phyloP scores from a whole-genome alignment of 1,140 invertebrate species.

The Trachymyrmex cornetzi region DNA sequence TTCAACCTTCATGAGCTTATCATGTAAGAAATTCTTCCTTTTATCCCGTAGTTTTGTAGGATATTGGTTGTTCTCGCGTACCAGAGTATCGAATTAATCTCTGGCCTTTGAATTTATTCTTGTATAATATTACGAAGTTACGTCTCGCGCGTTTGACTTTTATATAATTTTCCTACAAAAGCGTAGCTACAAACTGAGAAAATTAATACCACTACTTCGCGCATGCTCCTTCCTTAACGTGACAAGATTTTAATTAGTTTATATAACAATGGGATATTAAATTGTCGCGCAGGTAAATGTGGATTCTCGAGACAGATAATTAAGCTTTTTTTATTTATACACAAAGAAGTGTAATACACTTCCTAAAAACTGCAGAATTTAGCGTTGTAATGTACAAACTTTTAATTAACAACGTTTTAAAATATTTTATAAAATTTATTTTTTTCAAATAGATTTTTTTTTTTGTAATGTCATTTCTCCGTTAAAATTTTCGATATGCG shows the following conservation, averaged over 20 bases:
- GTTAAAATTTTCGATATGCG: neutral
- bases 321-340: slow-evolving; percentile 43
- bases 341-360: slow-evolving; percentile 12
- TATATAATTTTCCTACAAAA: slow-evolving; percentile 59
- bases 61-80: slow-evolving; percentile 26
- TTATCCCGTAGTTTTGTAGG: neutral
- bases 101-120: slow-evolving; percentile 51
- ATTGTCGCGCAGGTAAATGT: slow-evolving; percentile 49
- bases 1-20: slow-evolving; percentile 31
- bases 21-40: slow-evolving; percentile 25
- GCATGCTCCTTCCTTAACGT: slow-evolving; percentile 58
- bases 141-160: slow-evolving; percentile 58
- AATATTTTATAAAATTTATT: slow-evolving; percentile 22
- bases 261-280: slow-evolving; percentile 62
- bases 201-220: slow-evolving; percentile 54
- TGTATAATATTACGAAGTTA: slow-evolving; percentile 56
- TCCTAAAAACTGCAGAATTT: neutral
- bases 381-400: slow-evolving; percentile 19
- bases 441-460: slow-evolving; percentile 1
- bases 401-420: slow-evolving; percentile 33
- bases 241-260: slow-evolving; percentile 64
- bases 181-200: slow-evolving; percentile 43
- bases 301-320: slow-evolving; percentile 54
- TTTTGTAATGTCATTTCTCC: neutral
- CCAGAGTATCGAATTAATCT: slow-evolving; percentile 53